A percentile compares a stretch with the other conserved stretches of the same genome.
These are phyloP conservation scores for Girardinichthys multiradiatus DNA, from an alignment of 2,113 vertebrate species.

Conservation along the genomic window DNA sequence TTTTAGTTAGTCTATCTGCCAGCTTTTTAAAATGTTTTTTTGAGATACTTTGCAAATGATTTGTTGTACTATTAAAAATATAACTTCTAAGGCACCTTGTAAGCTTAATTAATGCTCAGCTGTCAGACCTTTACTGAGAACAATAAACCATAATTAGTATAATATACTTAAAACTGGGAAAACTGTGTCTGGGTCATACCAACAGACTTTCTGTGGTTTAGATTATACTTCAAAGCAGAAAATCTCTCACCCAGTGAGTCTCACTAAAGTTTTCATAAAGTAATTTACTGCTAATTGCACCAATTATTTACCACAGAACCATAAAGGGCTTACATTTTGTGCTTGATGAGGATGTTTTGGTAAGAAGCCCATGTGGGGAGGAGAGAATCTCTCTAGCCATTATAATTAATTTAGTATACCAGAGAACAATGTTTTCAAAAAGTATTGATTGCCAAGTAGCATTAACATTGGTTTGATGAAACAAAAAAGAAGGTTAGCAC, in stretches of 20 bases:
- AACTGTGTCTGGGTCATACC: too few species aligned
- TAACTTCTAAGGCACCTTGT: background rate
- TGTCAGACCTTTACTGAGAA: background rate
- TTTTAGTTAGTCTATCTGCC: background rate
- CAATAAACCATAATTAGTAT: background rate
- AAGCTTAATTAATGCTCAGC: background rate
- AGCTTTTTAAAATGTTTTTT: background rate
- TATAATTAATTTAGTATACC: background rate
- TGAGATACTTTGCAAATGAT: background rate
- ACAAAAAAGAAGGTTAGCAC: too few species aligned
- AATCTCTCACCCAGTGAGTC: background rate
- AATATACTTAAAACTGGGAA: background rate
- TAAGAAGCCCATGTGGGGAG: too few species aligned
- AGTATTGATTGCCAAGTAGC: too few species aligned
- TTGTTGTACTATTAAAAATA: background rate
- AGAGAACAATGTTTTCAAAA: too few species aligned
- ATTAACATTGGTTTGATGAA: too few species aligned
- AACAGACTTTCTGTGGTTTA: background rate
- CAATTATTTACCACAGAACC: background rate
- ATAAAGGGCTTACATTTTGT: background rate
- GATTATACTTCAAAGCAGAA: background rate
- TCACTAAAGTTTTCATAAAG: background rate
- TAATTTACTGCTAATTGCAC: constrained; percentile 1
- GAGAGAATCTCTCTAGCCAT: background rate
- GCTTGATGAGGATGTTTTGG: background rate